These are phyloP conservation scores for Phoxinus phoxinus DNA, from an alignment of 2,113 vertebrate species.

Conservation along the genomic window DNA sequence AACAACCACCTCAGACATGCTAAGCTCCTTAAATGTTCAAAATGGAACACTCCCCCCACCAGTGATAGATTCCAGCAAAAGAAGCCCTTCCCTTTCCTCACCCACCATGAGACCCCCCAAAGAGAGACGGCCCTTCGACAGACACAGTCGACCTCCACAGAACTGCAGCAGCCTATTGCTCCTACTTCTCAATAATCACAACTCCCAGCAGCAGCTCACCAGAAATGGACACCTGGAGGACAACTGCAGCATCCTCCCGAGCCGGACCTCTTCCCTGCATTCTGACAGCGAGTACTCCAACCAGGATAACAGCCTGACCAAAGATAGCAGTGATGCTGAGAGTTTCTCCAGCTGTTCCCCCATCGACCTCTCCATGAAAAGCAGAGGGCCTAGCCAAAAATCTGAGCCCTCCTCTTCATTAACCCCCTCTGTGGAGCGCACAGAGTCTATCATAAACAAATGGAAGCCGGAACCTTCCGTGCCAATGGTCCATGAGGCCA, in stretches of 20 bases:
- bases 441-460: constrained; percentile 89
- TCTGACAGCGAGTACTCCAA: constrained; percentile 91
- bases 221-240: constrained; percentile 83
- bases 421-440: constrained; percentile 86
- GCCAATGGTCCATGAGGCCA: constrained; percentile 77
- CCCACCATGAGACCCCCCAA: constrained; percentile 69
- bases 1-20: constrained; percentile 77
- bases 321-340: constrained; percentile 95
- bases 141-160: constrained; percentile 83
- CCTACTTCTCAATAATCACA: constrained; percentile 95
- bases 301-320: constrained; percentile 89
- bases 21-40: constrained; percentile 83
- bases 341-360: constrained; percentile 95
- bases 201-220: constrained; percentile 82
- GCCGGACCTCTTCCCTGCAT: constrained; percentile 85
- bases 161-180: constrained; percentile 92
- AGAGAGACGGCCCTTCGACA: constrained; percentile 86
- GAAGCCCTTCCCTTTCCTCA: constrained; percentile 72
- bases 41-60: constrained; percentile 81
- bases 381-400: constrained; percentile 76
- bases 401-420: constrained; percentile 67
- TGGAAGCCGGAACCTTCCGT: constrained; percentile 90
- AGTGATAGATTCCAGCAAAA: constrained; percentile 70
- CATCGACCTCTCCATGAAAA: constrained; percentile 93
- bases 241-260: constrained; percentile 78